A percentile compares a stretch with the other conserved stretches of the same genome.
Evolutionary conservation across 2,888 invertebrate species (phyloP).

Genomic region (Drosophila neutralis): DNA sequence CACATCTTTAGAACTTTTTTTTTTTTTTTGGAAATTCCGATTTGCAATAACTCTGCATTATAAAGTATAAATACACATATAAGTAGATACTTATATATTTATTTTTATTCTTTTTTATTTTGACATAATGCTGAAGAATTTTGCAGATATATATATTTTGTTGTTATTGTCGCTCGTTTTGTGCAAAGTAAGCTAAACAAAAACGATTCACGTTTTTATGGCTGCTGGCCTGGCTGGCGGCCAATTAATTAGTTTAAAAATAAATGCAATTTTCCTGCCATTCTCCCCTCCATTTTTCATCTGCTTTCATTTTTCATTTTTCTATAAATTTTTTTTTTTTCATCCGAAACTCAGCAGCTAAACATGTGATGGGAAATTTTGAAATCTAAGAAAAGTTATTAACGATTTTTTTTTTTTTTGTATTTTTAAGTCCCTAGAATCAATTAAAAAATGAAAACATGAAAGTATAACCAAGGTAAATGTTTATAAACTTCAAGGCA

Average conservation of each 20-base stretch:
- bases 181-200: slow-evolving; percentile 45
- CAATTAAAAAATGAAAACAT: slow-evolving; percentile 1
- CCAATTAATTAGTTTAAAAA: slow-evolving; percentile 80
- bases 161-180: slow-evolving; percentile 32
- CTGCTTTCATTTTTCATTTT: slow-evolving; percentile 11
- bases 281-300: slow-evolving; percentile 18
- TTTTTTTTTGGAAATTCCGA: slow-evolving; percentile 38
- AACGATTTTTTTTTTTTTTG: not conserved
- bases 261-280: slow-evolving; percentile 65
- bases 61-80: slow-evolving; percentile 5
- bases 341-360: slow-evolving; percentile 6
- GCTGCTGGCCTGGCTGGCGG: slow-evolving; percentile 70
- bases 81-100: not conserved
- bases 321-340: slow-evolving; percentile 31
- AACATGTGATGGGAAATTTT: slow-evolving; percentile 17
- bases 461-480: not conserved
- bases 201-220: slow-evolving; percentile 78
- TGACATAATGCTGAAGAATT: slow-evolving; percentile 55
- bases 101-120: slow-evolving; percentile 4
- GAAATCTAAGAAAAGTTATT: slow-evolving; percentile 5
- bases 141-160: slow-evolving; percentile 25
- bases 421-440: not conserved
- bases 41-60: slow-evolving; percentile 31
- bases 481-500: not conserved
- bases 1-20: slow-evolving; percentile 6